Percentiles rank a stretch among this genome's conserved stretches.
phyloP scores from a whole-genome alignment of 2,888 invertebrate genomes.

The Drosophila greeni region DNA sequence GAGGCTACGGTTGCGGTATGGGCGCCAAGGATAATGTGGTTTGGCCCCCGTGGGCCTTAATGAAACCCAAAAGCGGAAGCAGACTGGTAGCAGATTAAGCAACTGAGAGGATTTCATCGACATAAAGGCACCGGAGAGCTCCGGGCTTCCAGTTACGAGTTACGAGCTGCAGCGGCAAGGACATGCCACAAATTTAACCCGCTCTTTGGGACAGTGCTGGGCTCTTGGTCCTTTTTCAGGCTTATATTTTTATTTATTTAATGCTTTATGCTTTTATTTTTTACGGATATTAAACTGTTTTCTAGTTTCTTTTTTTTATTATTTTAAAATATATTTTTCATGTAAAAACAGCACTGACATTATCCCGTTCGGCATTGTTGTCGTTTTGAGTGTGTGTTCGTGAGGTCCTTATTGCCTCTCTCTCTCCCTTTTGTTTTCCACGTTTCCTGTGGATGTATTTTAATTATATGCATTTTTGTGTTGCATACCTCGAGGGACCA shows the following conservation, averaged over 20 bases:
- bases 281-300: neutral
- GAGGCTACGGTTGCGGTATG: constrained; percentile 4
- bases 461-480: constrained; percentile 68
- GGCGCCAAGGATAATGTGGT: constrained; percentile 53
- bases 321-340: neutral
- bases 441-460: constrained; percentile 45
- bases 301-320: neutral
- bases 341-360: constrained; percentile 1
- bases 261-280: neutral
- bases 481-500: constrained; percentile 53
- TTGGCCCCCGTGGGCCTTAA: constrained; percentile 53
- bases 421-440: neutral
- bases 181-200: constrained; percentile 10
- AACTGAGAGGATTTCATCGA: constrained; percentile 67
- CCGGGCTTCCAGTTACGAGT: constrained; percentile 12
- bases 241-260: neutral
- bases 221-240: neutral
- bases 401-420: neutral
- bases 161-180: constrained; percentile 23
- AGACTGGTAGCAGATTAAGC: constrained; percentile 68
- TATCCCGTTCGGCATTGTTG: constrained; percentile 36
- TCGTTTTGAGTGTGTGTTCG: constrained; percentile 5
- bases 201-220: neutral
- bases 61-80: constrained; percentile 72
- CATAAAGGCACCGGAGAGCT: constrained; percentile 48